Evolutionary conservation across 2,888 invertebrate species (phyloP).

Genomic region (Perithous albicinctus): DNA sequence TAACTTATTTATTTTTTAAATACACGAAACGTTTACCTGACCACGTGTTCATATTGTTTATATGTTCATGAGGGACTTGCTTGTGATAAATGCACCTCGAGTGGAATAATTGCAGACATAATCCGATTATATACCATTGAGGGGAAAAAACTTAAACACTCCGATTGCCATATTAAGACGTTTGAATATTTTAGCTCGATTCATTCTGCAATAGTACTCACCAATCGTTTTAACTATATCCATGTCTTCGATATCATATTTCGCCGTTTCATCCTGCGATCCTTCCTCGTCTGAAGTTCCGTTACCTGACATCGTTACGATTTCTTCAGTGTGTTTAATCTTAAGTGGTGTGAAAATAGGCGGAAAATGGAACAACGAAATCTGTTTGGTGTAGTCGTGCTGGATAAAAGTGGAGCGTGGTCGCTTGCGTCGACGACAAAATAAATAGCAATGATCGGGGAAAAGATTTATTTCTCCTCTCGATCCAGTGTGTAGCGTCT

Average conservation of each 20-base stretch:
- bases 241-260: constrained; percentile 91
- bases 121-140: background rate
- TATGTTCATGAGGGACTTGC: too few species aligned
- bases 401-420: constrained; percentile 4
- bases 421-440: background rate
- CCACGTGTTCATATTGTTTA: too few species aligned
- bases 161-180: too few species aligned
- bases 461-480: constrained; percentile 46
- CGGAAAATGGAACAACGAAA: background rate
- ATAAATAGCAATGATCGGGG: constrained; percentile 10
- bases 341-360: background rate
- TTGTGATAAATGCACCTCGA: too few species aligned
- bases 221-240: constrained; percentile 95
- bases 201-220: constrained; percentile 85
- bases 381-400: background rate
- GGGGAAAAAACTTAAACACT: background rate
- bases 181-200: background rate
- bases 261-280: constrained; percentile 79
- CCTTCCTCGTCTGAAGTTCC: constrained; percentile 81
- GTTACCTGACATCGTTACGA: constrained; percentile 73
- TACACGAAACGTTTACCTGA: too few species aligned
- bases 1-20: too few species aligned
- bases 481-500: constrained; percentile 48
- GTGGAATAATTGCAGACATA: too few species aligned
- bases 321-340: background rate